Base-by-base conservation (phyloP, 2,113 vertebrate species). In the Pagrus major region DNA sequence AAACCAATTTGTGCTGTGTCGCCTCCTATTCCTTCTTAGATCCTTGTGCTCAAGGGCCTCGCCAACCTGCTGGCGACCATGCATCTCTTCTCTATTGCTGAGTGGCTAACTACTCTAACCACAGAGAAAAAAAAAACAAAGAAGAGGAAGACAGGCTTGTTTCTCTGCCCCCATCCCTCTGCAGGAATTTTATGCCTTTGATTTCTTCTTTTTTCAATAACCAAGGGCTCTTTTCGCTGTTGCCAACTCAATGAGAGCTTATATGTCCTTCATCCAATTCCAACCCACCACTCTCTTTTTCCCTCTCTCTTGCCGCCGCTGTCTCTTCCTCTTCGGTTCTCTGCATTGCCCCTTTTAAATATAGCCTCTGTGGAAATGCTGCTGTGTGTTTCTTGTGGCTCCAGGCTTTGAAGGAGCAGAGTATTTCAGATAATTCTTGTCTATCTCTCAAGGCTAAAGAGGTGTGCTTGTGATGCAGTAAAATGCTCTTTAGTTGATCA, bases 201-300 rank as follows among this genome's bases (percentile, higher is more conserved):
- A 94, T 91, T 93, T 88, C 71, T 80, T 86, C 31, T 86, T 88
- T 92, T 91, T 92, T 87, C 81, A 91, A 87, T 89, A 91, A 91
- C 90, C 86, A 84, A 90, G 76, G 78, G 77, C 87, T 92, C 88
- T 92, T 88, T 93, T 92, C 85, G 88, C 77, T 79, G 75, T 83
- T 92, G 86, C 88, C 91, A 92, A 80, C 88, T 88, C 90, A 90
- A 89, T 84, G 72, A 88, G 73, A 88, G 83, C 89, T 89, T 90
- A 81, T 74, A 72, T 55, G 80, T 88, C 91, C 89, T 93, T 94
- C 89, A 86, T 88, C 89, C 78, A 87, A 83, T 91, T 92, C 86
- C 91, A 93, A 78, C 82, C 76, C 87, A 84, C 75, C 64, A 64
- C 81, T 86, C 78, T 84, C 71, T 81, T 29, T 63, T 41, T 59